A percentile compares a stretch with the other conserved stretches of the same genome.
Conservation (phyloP, 2,113 vertebrate genomes). For the Grantiella picta region DNA sequence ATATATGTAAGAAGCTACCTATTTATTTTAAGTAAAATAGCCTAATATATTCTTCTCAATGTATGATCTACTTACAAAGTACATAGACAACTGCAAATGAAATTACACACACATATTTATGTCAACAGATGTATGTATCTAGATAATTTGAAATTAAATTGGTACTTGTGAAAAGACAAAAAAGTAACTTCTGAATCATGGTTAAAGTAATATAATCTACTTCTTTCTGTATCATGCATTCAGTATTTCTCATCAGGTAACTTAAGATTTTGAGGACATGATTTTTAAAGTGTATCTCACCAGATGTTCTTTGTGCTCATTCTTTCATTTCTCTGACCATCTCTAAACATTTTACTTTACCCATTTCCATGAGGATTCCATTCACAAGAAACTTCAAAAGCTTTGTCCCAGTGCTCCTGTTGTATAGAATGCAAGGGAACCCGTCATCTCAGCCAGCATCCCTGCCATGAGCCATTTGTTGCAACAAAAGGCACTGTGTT, state of each 20-base stretch:
- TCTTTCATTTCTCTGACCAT: not conserved
- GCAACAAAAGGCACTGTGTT: constrained; percentile 35
- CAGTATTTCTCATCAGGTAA: not conserved
- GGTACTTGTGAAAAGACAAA: not conserved
- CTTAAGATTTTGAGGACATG: not conserved
- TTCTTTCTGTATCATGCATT: not conserved
- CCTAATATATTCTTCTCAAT: not conserved
- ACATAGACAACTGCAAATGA: not conserved
- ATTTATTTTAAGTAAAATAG: not conserved
- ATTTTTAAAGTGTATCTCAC: not conserved
- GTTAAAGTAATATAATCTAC: not conserved
- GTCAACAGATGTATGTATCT: not conserved
- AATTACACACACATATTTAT: not conserved
- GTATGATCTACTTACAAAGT: not conserved
- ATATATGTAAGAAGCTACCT: not conserved
- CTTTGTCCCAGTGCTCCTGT: not conserved
- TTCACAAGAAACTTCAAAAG: constrained; percentile 51
- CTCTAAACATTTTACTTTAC: constrained; percentile 19
- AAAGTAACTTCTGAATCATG: not conserved
- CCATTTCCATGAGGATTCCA: not conserved
- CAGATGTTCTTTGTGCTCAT: not conserved
- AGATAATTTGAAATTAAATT: not conserved
- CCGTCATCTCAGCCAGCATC: not conserved
- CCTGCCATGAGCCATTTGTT: constrained; percentile 59
- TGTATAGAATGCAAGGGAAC: not conserved